Evolutionary conservation across 2,113 vertebrate genomes (phyloP).

Genomic region (Campylomormyrus numenius): DNA sequence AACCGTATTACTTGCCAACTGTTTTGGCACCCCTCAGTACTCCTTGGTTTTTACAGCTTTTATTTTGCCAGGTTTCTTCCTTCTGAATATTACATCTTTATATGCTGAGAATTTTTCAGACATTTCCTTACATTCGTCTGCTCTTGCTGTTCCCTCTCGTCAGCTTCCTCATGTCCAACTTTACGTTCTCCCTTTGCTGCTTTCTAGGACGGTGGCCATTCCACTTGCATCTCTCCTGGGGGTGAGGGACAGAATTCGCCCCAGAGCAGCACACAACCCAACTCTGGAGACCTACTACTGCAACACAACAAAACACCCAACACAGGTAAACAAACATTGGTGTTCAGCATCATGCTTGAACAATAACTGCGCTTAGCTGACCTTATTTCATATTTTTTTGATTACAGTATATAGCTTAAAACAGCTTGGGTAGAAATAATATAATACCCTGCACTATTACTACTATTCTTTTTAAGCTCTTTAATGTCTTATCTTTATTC

Average conservation of each 20-base stretch:
- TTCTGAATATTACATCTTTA: neutral
- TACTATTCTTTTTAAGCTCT: too few species aligned
- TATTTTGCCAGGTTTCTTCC: neutral
- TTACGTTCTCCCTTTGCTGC: neutral
- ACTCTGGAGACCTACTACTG: constrained; percentile 76
- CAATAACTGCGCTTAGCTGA: neutral
- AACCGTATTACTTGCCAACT: neutral
- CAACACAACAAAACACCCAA: constrained; percentile 68
- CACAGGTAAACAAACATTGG: constrained; percentile 56
- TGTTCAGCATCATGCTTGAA: neutral
- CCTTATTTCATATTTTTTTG: neutral
- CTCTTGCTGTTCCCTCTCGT: neutral
- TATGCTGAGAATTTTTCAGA: neutral
- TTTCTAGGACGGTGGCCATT: constrained; percentile 66
- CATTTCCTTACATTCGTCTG: neutral
- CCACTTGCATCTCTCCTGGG: constrained; percentile 73
- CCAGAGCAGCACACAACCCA: constrained; percentile 67
- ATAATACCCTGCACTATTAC: neutral
- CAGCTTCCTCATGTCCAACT: neutral
- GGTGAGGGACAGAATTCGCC: constrained; percentile 75
- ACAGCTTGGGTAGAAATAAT: neutral
- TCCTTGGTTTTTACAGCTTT: neutral
- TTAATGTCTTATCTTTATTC: too few species aligned
- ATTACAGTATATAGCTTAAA: neutral
- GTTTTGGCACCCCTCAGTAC: neutral